These are phyloP conservation scores for Sinocyclocheilus maitianheensis DNA, from an alignment of 2,113 vertebrate species.

Conservation along the genomic window DNA sequence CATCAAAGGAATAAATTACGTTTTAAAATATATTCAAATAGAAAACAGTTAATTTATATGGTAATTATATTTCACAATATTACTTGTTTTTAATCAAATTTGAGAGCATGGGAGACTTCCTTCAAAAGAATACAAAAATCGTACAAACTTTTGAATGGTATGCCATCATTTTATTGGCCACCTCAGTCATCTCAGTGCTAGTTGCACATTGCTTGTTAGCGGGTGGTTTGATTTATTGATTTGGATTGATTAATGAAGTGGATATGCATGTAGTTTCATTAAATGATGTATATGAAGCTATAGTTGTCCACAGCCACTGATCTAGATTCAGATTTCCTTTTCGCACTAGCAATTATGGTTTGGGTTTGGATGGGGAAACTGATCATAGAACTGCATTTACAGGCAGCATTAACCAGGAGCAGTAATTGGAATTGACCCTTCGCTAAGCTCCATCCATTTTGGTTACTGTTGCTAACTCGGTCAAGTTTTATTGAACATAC, in stretches of 20 bases:
- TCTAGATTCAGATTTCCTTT: neutral
- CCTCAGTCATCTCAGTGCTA: neutral
- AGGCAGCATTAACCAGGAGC: neutral
- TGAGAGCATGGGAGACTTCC: neutral
- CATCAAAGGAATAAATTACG: neutral
- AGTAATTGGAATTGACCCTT: neutral
- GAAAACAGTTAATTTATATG: neutral
- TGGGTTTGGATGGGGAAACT: neutral
- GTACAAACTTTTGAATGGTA: neutral
- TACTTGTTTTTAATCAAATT: neutral
- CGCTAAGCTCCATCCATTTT: neutral
- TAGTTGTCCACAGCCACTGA: neutral
- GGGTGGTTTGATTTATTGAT: neutral
- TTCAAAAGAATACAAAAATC: neutral
- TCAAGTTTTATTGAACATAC: neutral
- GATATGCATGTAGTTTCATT: neutral
- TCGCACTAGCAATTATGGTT: neutral
- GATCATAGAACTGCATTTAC: neutral
- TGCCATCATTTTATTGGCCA: neutral
- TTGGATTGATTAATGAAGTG: neutral
- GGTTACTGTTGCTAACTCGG: neutral
- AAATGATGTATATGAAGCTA: neutral
- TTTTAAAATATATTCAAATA: no score
- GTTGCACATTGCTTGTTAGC: neutral
- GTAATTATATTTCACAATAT: neutral